These are phyloP conservation scores for Eospalax fontanierii DNA, from an alignment of 2,797 vertebrate genomes.

Conservation along the genomic window DNA sequence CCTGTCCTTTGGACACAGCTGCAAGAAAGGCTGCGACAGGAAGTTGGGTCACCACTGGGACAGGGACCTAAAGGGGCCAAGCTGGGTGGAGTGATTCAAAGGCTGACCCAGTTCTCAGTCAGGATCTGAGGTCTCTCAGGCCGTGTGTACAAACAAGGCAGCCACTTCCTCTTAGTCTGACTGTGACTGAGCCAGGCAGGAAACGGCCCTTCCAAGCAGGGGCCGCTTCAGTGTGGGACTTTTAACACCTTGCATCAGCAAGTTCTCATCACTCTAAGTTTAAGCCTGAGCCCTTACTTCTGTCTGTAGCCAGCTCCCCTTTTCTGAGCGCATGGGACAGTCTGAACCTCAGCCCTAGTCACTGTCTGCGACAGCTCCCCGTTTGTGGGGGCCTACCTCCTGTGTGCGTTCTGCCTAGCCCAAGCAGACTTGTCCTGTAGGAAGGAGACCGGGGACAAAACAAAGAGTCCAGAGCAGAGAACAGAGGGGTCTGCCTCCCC, in stretches of 20 bases:
- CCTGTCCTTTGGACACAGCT: neutral
- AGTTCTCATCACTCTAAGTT: neutral
- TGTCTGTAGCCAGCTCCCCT: too few relatives aligned
- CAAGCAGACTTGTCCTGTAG: neutral
- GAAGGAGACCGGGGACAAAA: neutral
- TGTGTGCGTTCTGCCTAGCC: neutral
- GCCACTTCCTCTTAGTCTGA: conserved; percentile 17
- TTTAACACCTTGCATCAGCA: neutral
- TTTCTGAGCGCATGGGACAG: neutral
- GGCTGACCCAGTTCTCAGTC: conserved; percentile 60
- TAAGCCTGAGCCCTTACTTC: neutral
- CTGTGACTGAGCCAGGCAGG: neutral
- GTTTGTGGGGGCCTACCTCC: neutral
- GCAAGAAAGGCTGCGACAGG: neutral
- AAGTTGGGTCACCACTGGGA: neutral
- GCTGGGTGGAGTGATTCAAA: neutral
- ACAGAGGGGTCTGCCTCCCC: neutral
- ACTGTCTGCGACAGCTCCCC: neutral
- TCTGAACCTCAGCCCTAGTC: neutral
- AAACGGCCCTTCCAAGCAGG: neutral
- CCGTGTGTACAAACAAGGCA: neutral
- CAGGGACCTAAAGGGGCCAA: neutral
- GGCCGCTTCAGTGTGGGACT: neutral
- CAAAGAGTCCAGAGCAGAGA: accelerated
- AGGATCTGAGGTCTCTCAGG: neutral